Evolutionary conservation across 2,888 invertebrate genomes (phyloP), one percentile per base, ranked within the genome.

Genomic region (Phalangium opilio): DNA sequence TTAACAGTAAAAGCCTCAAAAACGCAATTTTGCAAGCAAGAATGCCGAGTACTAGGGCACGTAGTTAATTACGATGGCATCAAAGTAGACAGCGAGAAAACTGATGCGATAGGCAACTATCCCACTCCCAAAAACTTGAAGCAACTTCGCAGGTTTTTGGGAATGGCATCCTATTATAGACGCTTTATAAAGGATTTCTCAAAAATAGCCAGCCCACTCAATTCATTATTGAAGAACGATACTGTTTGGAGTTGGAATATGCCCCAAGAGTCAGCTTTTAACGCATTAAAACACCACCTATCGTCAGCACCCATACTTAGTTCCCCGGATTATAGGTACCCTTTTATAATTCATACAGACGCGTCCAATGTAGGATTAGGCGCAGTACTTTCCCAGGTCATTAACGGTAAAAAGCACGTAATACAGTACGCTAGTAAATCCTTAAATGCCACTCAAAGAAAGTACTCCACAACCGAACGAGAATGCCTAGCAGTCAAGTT

Each of bases 391-490:
- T 15, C 20, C 10, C 41, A 41, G 20, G 7, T 15, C 7, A 41
- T 17, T 7, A 11, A 41, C 17, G 17, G 11, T 4, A 19, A 41
- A 7, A 17, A n/a, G 20, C 18, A 20, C 17, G n/a, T 41, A 41
- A 50, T 27, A 7, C 27, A 27, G 27, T 27, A 27, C 27, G 27
- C 27, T 8, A 27, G 27, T 27, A 27, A 27, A 27, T 63, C 50
- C 49, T 49, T 63, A 11, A 56, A 27, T 0, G n/a, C 17, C 15
- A 59, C 62, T 4, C 66, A 69, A 54, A 45, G 50, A 1, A 66
- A 65, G 12, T 68, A 67, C 38, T 53, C 60, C 0, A 63, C 64
- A 1, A 66, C 65, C 1, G 67, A 69, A 46, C 56, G 64, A 10
- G 69, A 70, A 55, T 61, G 60, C 8, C 4, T 27, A 8, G 27